Conservation (phyloP, 2,113 vertebrate genomes). For the Hystrix cristata region DNA sequence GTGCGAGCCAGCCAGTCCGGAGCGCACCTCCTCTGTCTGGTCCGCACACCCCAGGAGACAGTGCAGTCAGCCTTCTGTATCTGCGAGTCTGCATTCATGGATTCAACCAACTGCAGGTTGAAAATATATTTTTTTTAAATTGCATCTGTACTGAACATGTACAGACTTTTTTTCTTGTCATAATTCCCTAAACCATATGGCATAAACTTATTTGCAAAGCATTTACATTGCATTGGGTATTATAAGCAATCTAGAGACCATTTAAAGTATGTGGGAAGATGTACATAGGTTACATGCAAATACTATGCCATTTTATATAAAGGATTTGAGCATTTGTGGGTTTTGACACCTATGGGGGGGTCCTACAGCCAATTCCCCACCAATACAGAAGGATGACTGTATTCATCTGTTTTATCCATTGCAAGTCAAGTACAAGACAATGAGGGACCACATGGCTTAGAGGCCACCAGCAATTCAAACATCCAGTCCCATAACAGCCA, state of each 20-base stretch:
- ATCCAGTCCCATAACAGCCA: rapidly evolving
- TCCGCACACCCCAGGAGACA: neutral
- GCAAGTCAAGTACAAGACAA: neutral
- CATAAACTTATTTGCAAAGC: neutral
- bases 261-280: neutral
- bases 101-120: neutral
- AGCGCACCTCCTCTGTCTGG: neutral
- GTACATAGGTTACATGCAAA: neutral
- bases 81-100: rapidly evolving
- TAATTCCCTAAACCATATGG: neutral
- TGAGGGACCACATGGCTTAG: neutral
- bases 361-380: too few species aligned
- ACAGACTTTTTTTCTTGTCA: neutral
- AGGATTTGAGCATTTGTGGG: neutral
- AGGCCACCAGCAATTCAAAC: neutral
- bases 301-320: neutral
- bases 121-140: neutral
- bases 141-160: neutral
- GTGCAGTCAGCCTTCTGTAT: neutral
- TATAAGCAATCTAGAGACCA: neutral
- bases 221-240: neutral
- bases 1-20: neutral
- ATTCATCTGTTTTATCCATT: neutral
- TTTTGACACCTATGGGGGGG: neutral
- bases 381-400: neutral